Base-by-base conservation (phyloP, 2,888 invertebrate genomes). In the Lycophotia porphyrea region DNA sequence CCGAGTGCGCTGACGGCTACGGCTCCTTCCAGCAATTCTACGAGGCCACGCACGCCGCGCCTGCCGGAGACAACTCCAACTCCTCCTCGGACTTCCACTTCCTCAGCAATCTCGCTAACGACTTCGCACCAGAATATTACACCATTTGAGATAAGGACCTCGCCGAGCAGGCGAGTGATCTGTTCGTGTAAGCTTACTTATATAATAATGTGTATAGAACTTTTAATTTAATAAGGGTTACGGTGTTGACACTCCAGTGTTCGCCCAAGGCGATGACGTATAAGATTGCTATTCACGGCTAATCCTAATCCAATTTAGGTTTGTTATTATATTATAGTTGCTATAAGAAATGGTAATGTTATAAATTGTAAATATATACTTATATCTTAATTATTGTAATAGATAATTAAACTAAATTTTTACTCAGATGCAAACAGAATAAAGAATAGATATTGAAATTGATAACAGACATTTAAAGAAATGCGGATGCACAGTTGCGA, bases 51-150 rank as follows among this genome's bases (percentile, higher is more conserved):
- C 96, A 97, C 90, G 95, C 96, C 74, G 92, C 97, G 9, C 95
- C 96, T 55, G 90, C 97, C 36, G 97, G 98, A 68, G 98, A 98
- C 90, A 98, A 98, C 94, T 98, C 98, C 88, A 98, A 98, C 93
- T 98, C 98, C 92, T 98, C 98, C n/a, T 98, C 99, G 47, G 99
- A 99, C 94, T 99, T 99, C 95, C 99, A 99, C 94, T 99, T 99
- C 93, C 97, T 99, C 83, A 98, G 98, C 95, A 99, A 98, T 93
- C 97, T 99, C 91, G 98, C 99, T 84, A 99, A 98, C 93, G 99
- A 99, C 93, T 99, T 99, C 93, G 98, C 98, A 34, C 99, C 99
- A 15, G 99, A 99, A 94, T 99, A 99, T 94, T 99, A 99, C 94
- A 96, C 96, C 93, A 97, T 97, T 95, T 97, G 96, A 96, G 96